Evolutionary conservation across 2,113 vertebrate species (phyloP), one percentile per base, ranked within the genome.

Genomic region (Lagopus muta): DNA sequence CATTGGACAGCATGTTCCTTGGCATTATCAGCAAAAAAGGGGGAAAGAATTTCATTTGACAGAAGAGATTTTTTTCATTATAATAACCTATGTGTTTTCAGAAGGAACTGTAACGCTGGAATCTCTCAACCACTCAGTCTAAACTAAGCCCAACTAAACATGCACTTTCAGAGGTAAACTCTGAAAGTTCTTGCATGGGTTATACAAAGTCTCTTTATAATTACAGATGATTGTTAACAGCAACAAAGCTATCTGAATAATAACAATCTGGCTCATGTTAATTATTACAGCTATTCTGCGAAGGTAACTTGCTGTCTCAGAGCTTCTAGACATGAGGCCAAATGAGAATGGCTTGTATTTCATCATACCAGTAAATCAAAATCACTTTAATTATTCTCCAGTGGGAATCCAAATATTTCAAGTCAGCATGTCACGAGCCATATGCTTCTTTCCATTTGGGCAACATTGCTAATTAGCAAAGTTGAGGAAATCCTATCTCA

Each of bases 381-480:
- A 90, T 85, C 82, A 55, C 75, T 94, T 90, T 97, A 94, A 96
- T 94, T 95, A 90, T 61, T 83, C 52, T 94, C 58, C 62, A 76
- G 82, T 71, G 64, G 71, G 82, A 92, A 69, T 93, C 85, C 72
- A 76, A 89, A 76, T 85, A 58, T 77, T 97, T 95, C 86, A 75
- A 89, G 91, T 84, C 81, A 90, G 88, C 62, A 71, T 43, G 77
- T 66, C 77, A 82, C 14, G 28, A 92, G 77, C 71, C 88, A 92
- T 88, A 71, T 91, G 65, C 47, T 95, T 87, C 58, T 81, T 90
- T 62, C 48, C 70, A 75, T 43, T 85, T 71, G 79, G 38, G 45
- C 64, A 80, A 93, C 0, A 0, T 21, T 86, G 67, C 69, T 95
- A 94, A 96, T 95, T 80, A 85, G 66, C 48, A 85, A 96, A 62